These are phyloP conservation scores for Panthera leo DNA, from an alignment of 2,113 vertebrate species.

Conservation along the genomic window DNA sequence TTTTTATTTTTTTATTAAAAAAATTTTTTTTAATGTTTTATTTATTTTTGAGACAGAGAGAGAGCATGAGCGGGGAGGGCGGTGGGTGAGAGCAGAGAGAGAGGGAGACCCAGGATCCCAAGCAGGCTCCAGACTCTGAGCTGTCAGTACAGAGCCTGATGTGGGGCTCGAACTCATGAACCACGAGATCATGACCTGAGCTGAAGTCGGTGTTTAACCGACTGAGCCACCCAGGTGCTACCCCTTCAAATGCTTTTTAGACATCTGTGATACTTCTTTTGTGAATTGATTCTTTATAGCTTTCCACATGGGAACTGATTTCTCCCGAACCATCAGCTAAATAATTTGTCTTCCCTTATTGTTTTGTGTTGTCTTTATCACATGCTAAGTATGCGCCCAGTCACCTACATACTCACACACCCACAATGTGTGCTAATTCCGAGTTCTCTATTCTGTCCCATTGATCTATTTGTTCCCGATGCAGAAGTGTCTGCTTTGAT, in stretches of 20 bases:
- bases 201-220: no score
- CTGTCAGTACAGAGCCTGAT: no score
- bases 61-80: no score
- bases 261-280: background rate
- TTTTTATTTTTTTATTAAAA: no score
- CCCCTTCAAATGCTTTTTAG: background rate
- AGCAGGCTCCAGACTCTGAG: no score
- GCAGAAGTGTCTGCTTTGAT: background rate
- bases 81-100: no score
- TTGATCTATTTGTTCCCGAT: background rate
- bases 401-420: background rate
- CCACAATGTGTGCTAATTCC: background rate
- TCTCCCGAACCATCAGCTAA: background rate
- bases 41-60: no score
- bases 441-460: background rate
- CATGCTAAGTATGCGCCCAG: background rate
- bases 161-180: no score
- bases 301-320: background rate
- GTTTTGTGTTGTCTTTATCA: background rate
- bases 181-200: no score
- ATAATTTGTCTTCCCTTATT: background rate
- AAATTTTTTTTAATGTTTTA: no score
- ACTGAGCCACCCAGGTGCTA: no score
- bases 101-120: no score
- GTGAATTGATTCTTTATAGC: background rate